These are phyloP conservation scores for Champsocephalus esox DNA, from an alignment of 2,797 vertebrate genomes.

Conservation along the genomic window DNA sequence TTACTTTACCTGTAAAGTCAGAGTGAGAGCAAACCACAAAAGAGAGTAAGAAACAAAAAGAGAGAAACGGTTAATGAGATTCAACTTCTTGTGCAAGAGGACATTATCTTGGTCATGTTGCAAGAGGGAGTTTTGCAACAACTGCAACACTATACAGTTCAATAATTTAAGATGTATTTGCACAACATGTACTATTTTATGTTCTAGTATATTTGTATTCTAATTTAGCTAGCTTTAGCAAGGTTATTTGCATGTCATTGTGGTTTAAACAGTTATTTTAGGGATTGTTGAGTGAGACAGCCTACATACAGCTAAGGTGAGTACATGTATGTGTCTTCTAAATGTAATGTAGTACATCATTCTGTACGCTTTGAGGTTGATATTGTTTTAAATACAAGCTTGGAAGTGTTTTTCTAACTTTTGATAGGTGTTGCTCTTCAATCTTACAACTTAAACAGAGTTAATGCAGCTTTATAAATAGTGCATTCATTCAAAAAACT, in stretches of 20 bases:
- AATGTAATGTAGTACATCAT: neutral
- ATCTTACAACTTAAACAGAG: neutral
- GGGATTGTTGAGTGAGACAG: neutral
- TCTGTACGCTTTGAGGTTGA: neutral
- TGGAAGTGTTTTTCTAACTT: neutral
- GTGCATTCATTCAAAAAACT: slow-evolving; percentile 22
- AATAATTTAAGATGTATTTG: slow-evolving; percentile 5
- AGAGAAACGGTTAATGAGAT: neutral
- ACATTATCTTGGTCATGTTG: slow-evolving; percentile 35
- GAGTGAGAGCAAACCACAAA: neutral
- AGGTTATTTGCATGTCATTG: neutral
- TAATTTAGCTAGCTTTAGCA: neutral
- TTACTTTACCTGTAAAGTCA: slow-evolving; percentile 13
- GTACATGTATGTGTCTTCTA: neutral
- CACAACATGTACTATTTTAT: slow-evolving; percentile 34
- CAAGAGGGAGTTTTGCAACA: slow-evolving; percentile 49
- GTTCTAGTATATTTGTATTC: neutral
- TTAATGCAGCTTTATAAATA: neutral
- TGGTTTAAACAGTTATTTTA: neutral
- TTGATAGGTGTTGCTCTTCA: neutral
- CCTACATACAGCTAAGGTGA: neutral
- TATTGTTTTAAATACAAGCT: neutral
- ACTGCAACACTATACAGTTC: neutral
- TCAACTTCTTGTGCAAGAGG: slow-evolving; percentile 35
- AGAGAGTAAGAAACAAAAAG: neutral